Evolutionary conservation across 1,140 invertebrate genomes (phyloP).

Genomic region (Luehdorfia chinensis): DNA sequence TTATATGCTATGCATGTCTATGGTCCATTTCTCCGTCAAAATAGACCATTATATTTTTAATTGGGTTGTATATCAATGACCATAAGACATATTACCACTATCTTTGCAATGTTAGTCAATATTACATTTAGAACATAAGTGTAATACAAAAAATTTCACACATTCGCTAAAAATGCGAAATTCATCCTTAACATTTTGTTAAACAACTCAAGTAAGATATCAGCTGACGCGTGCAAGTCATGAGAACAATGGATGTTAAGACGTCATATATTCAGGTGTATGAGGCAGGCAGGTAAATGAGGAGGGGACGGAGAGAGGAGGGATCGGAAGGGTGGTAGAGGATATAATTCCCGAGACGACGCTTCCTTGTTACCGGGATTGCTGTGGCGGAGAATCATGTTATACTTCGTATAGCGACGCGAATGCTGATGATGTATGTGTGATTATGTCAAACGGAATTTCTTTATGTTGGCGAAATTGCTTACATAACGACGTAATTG

Average conservation of each 20-base stretch:
- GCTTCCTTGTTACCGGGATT: conserved; percentile 21
- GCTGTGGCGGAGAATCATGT: conserved; percentile 18
- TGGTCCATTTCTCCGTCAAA: too few relatives aligned
- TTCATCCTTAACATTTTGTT: not conserved
- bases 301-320: conserved; percentile 11
- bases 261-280: conserved; percentile 19
- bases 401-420: conserved; percentile 14
- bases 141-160: too few relatives aligned
- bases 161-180: too few relatives aligned
- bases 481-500: too few relatives aligned
- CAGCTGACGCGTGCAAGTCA: conserved; percentile 1
- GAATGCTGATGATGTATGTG: not conserved
- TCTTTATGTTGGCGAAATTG: not conserved
- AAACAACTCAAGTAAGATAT: not conserved
- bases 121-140: too few relatives aligned
- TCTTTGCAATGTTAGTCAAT: too few relatives aligned
- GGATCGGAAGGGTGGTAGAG: conserved; percentile 1
- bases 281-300: conserved; percentile 23
- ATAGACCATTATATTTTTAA: too few relatives aligned
- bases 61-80: too few relatives aligned
- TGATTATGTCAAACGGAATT: not conserved
- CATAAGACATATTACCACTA: too few relatives aligned
- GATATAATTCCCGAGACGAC: conserved; percentile 20
- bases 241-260: conserved; percentile 9
- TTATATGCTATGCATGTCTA: too few relatives aligned